Evolutionary conservation across 2,113 vertebrate species (phyloP).

Genomic region (Acanthochromis polyacanthus): DNA sequence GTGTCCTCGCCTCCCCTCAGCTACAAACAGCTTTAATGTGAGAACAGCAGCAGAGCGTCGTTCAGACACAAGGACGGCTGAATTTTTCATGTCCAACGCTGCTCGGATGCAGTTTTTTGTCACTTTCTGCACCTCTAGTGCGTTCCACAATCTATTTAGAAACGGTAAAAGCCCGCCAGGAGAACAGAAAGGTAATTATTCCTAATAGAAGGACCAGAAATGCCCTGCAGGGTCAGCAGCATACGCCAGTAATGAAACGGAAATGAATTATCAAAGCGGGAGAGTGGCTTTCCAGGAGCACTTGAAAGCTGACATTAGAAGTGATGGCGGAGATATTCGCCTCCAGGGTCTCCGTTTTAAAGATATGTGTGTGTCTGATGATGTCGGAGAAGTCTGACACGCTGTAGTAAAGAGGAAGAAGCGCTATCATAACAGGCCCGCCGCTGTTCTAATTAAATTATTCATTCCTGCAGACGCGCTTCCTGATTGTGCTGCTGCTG

Average conservation of each 20-base stretch:
- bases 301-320: conserved; percentile 33
- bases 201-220: neutral
- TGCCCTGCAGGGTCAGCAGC: neutral
- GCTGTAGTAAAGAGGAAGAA: conserved; percentile 16
- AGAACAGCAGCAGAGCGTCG: conserved; percentile 16
- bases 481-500: conserved; percentile 24
- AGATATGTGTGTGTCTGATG: conserved; percentile 10
- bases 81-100: conserved; percentile 57
- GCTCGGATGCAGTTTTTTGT: conserved; percentile 11
- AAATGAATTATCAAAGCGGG: conserved; percentile 33
- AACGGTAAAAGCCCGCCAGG: conserved; percentile 7
- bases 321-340: conserved; percentile 29
- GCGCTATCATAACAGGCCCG: conserved; percentile 33
- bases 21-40: conserved; percentile 33
- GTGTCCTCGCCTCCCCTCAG: conserved; percentile 13
- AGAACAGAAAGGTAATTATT: conserved; percentile 32
- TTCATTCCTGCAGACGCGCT: conserved; percentile 47
- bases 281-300: conserved; percentile 25
- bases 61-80: conserved; percentile 23
- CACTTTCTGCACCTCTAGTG: neutral
- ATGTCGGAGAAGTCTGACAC: conserved; percentile 16
- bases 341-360: conserved; percentile 16
- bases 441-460: conserved; percentile 55
- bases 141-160: conserved; percentile 36
- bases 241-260: conserved; percentile 21